Conservation (phyloP, 2,797 vertebrate species). For the Apogon talboti region DNA sequence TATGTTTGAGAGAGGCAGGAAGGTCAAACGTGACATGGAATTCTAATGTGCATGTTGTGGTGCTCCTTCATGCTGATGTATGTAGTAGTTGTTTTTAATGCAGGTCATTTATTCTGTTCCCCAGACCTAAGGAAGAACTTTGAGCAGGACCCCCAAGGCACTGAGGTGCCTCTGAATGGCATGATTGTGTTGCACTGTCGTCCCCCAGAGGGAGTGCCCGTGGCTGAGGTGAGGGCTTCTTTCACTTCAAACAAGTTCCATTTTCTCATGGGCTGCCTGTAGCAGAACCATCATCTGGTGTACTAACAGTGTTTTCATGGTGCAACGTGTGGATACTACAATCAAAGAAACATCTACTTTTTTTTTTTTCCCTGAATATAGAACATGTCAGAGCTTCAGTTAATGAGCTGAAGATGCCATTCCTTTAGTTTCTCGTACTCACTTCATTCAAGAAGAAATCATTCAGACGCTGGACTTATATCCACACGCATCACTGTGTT, state of each 20-base stretch:
- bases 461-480: conserved; percentile 13
- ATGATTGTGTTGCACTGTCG: conserved; percentile 98
- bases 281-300: conserved; percentile 45
- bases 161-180: conserved; percentile 95
- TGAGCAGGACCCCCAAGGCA: conserved; percentile 97
- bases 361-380: conserved; percentile 22
- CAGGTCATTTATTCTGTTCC: conserved; percentile 55
- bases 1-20: not conserved
- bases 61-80: not conserved
- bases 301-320: conserved; percentile 30
- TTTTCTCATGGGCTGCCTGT: conserved; percentile 51
- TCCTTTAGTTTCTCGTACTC: conserved; percentile 20
- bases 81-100: conserved; percentile 36
- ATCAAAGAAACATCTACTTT: conserved; percentile 15
- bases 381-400: conserved; percentile 11
- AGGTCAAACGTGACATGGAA: conserved; percentile 37
- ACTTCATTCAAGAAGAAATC: conserved; percentile 8
- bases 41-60: conserved; percentile 16
- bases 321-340: conserved; percentile 27
- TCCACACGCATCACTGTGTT: conserved; percentile 15
- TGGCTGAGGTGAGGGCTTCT: conserved; percentile 90
- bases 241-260: conserved; percentile 62
- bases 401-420: conserved; percentile 33
- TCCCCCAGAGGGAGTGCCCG: conserved; percentile 96
- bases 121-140: conserved; percentile 97